phyloP scores from a whole-genome alignment of 2,888 invertebrate genomes.

The Drosophila falleni region DNA sequence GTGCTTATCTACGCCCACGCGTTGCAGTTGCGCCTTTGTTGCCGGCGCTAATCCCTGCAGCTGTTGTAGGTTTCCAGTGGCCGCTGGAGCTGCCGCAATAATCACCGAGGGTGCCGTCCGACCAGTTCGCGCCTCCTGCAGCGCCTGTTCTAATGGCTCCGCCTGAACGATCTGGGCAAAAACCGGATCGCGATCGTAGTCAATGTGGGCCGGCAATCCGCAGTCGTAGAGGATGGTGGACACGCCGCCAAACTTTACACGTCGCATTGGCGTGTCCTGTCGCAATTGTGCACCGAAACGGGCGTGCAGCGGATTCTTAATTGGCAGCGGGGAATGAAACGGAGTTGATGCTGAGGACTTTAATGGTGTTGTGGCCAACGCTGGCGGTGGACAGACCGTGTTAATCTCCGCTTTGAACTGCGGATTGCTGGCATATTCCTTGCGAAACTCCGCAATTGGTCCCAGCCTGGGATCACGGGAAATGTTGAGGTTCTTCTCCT shows the following conservation, averaged over 20 bases:
- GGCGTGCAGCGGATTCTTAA: constrained; percentile 77
- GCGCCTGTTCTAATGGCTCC: constrained; percentile 77
- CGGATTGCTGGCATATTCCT: constrained; percentile 87
- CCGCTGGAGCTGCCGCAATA: constrained; percentile 45
- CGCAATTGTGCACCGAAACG: constrained; percentile 81
- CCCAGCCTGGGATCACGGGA: constrained; percentile 87
- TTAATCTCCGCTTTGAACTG: constrained; percentile 87
- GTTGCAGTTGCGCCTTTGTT: constrained; percentile 86
- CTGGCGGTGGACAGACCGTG: constrained; percentile 83
- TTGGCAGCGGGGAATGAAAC: constrained; percentile 83
- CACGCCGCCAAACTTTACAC: constrained; percentile 83
- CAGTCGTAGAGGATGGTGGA: constrained; percentile 80
- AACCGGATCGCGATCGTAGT: constrained; percentile 83
- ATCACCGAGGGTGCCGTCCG: constrained; percentile 47
- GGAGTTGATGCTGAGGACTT: constrained; percentile 57
- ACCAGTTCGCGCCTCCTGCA: constrained; percentile 65
- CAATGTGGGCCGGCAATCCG: constrained; percentile 81
- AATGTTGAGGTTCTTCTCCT: constrained; percentile 87
- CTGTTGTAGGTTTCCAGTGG: constrained; percentile 82
- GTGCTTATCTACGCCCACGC: constrained; percentile 87
- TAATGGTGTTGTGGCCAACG: constrained; percentile 35
- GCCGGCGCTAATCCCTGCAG: constrained; percentile 85
- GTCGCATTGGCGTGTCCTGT: constrained; percentile 85
- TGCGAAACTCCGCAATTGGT: constrained; percentile 87
- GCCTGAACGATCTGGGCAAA: constrained; percentile 83